A percentile compares a stretch with the other conserved stretches of the same genome.
phyloP scores from a whole-genome alignment of 2,113 vertebrate species.

The Erythrolamprus reginae region DNA sequence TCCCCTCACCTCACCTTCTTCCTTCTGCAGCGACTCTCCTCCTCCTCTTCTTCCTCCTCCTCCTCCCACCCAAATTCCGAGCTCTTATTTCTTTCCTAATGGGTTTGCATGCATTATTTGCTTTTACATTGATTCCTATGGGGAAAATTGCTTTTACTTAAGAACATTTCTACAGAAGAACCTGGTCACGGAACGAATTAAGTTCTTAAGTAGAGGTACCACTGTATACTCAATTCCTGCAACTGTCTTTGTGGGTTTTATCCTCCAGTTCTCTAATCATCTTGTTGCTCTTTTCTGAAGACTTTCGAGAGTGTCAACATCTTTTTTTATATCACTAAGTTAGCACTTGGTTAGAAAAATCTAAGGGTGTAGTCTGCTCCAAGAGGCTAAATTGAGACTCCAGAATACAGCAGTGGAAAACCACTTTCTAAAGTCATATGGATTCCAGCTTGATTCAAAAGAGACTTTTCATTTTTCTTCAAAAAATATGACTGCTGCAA shows the following conservation, averaged over 20 bases:
- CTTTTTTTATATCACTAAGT: background rate
- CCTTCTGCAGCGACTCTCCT: too few relatives aligned
- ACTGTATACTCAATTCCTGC: background rate
- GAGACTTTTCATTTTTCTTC: background rate
- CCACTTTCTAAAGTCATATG: background rate
- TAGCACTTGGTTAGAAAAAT: background rate
- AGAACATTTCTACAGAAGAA: too few relatives aligned
- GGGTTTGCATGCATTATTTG: too few relatives aligned
- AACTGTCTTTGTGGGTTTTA: background rate
- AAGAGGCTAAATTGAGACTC: background rate
- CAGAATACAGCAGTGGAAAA: background rate
- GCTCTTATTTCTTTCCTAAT: too few relatives aligned
- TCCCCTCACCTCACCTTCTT: too few relatives aligned
- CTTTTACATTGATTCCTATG: too few relatives aligned
- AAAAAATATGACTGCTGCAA: background rate
- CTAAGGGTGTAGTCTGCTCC: background rate
- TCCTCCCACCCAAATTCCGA: too few relatives aligned
- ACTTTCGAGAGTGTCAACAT: background rate
- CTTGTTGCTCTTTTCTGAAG: background rate
- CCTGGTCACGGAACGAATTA: too few relatives aligned
- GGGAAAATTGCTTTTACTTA: too few relatives aligned
- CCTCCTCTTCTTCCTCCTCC: too few relatives aligned
- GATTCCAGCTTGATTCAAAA: background rate
- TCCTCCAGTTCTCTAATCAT: background rate
- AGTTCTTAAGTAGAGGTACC: too few relatives aligned